Percentiles rank a stretch among this genome's conserved stretches.
Conservation (phyloP, 1,140 invertebrate species). For the Lepidurus apus region DNA sequence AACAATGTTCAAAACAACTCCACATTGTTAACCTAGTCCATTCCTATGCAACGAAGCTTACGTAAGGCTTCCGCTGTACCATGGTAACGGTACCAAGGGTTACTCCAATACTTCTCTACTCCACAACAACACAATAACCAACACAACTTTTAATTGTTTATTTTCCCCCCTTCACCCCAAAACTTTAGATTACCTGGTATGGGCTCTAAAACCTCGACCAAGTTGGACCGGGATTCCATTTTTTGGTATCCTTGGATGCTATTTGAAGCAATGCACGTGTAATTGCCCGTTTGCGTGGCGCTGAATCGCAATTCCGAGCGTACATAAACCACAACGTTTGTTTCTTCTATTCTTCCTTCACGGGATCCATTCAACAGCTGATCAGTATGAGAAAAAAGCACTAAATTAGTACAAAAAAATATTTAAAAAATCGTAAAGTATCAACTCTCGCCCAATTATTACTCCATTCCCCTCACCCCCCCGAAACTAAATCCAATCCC, state of each 20-base stretch:
- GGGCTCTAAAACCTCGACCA: not conserved
- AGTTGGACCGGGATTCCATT: slow-evolving; percentile 1
- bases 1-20: too few relatives aligned
- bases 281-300: slow-evolving; percentile 67
- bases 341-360: not conserved
- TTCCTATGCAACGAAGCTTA: too few relatives aligned
- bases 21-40: too few relatives aligned
- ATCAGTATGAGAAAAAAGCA: not conserved
- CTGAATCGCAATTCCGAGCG: slow-evolving; percentile 43
- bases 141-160: too few relatives aligned
- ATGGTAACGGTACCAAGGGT: too few relatives aligned
- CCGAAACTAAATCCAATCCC: not conserved
- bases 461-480: too few relatives aligned
- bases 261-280: slow-evolving; percentile 51
- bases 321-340: not conserved
- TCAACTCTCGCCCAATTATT: not conserved
- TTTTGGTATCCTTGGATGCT: not conserved
- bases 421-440: too few relatives aligned
- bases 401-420: too few relatives aligned
- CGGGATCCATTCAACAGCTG: not conserved
- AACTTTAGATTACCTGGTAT: not conserved
- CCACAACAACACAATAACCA: too few relatives aligned
- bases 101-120: too few relatives aligned
- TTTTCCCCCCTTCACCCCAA: not conserved
- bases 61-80: too few relatives aligned